Evolutionary conservation across 2,888 invertebrate genomes (phyloP), one percentile per base, ranked within the genome.

Genomic region (Terebella lapidaria): DNA sequence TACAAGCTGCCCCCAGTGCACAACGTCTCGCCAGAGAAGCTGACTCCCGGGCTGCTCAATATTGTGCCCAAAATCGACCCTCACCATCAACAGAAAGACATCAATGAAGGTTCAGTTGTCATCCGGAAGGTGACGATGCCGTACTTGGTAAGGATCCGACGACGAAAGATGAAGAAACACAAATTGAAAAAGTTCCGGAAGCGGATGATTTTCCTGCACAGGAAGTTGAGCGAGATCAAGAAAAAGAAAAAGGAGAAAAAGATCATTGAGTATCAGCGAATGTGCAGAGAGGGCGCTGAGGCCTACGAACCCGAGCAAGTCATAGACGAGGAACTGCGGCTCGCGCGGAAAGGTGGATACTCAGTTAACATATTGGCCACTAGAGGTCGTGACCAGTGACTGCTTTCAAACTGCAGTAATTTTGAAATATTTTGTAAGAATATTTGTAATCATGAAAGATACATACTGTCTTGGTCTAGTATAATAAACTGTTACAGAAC

Each of bases 111-210:
- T 3, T 25, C 57, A 22, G 59, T 59, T 18, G 47, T 54, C 3
- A 24, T 57, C n/a, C 24, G 25, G 42, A 64, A 57, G 42, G 30
- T 60, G 18, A 30, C 57, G 4, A 61, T 66, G 65, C 65, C 65
- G 1, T 58, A 58, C n/a, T 53, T 67, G 10, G 30, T 67, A 15
- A 55, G 57, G 15, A 64, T 67, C 20, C 29, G 67, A 25, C 64
- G 62, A 45, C 57, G 57, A 30, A 67, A 67, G 49, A 67, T 67
- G 67, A 67, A 65, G 60, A 67, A 67, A 46, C 67, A 67, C 54
- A 60, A 67, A 52, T 46, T 64, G 24, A 62, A 54, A 54, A 67
- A 63, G 59, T 57, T 65, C 55, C 46, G 64, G 4, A 67, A 67
- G 30, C 25, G 63, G 28, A 67, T 65, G 64, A 56, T 58, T 20